A percentile compares a stretch with the other conserved stretches of the same genome.
Conservation (phyloP, 1,140 invertebrate species). For the Euglossa dilemma region DNA sequence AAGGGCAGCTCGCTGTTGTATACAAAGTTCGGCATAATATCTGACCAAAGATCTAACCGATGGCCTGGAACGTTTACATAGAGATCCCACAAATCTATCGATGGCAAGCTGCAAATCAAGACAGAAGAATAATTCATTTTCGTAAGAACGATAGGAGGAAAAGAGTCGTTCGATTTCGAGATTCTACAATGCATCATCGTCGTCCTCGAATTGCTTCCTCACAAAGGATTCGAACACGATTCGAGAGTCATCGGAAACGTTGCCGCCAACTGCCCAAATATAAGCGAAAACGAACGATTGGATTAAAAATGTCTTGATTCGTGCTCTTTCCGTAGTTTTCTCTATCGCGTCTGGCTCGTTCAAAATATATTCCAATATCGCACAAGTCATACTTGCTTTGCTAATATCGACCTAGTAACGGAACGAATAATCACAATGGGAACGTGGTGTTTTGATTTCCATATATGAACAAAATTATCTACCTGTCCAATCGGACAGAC, state of each 20-base stretch:
- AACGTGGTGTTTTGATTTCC: background rate
- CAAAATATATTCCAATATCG: slow-evolving; percentile 87
- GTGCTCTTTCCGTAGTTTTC: slow-evolving; percentile 82
- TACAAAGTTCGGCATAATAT: slow-evolving; percentile 88
- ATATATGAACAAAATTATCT: slow-evolving; percentile 14
- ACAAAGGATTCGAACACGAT: slow-evolving; percentile 88
- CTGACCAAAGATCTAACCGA: slow-evolving; percentile 89
- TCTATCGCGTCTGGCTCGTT: slow-evolving; percentile 80
- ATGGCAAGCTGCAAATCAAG: slow-evolving; percentile 82
- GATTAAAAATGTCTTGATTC: slow-evolving; percentile 85
- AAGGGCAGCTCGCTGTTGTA: slow-evolving; percentile 88
- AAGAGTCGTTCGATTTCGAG: background rate
- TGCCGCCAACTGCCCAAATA: slow-evolving; percentile 92
- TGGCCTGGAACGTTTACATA: slow-evolving; percentile 87
- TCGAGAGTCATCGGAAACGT: slow-evolving; percentile 87
- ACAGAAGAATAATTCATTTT: background rate
- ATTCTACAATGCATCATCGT: slow-evolving; percentile 84
- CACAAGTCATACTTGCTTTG: slow-evolving; percentile 89
- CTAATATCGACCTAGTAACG: slow-evolving; percentile 89
- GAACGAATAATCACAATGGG: background rate
- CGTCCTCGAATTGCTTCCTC: slow-evolving; percentile 87
- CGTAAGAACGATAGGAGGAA: slow-evolving; percentile 1
- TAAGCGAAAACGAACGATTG: slow-evolving; percentile 90
- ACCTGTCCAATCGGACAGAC: slow-evolving; percentile 86
- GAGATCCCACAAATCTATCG: slow-evolving; percentile 87